Base-by-base conservation (phyloP, 2,797 vertebrate species). In the Spinibarbus caldwelli region DNA sequence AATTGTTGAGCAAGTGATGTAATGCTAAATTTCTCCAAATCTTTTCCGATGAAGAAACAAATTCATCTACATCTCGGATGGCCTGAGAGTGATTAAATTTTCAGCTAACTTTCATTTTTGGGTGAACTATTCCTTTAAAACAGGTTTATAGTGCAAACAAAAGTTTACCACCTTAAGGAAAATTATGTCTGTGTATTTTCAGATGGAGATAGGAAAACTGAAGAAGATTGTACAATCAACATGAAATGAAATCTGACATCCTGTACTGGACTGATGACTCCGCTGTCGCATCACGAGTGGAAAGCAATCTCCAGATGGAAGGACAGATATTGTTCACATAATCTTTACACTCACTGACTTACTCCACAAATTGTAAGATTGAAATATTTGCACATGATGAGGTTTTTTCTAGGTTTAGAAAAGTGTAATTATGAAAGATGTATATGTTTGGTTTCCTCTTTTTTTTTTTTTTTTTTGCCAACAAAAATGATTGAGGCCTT, bases 151-250 rank as follows among this genome's bases (percentile, higher is more conserved):
- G 2, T 54, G 49, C 6, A 57, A 57, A 57, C 21, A 54, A 54
- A 52, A 68, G 19, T 8, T 43, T 62, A 26, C 38, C 29, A 15
- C 38, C 21, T 52, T 8, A 45, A 73, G 1, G 31, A 57, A 62
- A 36, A 49, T 2, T 26, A 47, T 36, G 11, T 89, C 3, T 91
- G 81, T 19, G 83, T 89, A 62, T 29, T 89, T 87, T 19, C 92
- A 99, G 98, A 90, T 94, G 90, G 98, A 99, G 94, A 94, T 99
- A 91, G 97, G 97, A 83, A 97, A 97, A 89, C 92, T 99, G 92
- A 99, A 98, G 94, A 96, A 94, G 92, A 91, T 91, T 9, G 88
- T 97, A 90, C 93, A 95, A 80, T 94, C 93, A 54, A 95, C 97
- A 91, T 98, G 96, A 99, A 92, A 88, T 79, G 96, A 99, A 92